Base-by-base conservation (phyloP, 2,113 vertebrate species). In the Gymnarchus niloticus region DNA sequence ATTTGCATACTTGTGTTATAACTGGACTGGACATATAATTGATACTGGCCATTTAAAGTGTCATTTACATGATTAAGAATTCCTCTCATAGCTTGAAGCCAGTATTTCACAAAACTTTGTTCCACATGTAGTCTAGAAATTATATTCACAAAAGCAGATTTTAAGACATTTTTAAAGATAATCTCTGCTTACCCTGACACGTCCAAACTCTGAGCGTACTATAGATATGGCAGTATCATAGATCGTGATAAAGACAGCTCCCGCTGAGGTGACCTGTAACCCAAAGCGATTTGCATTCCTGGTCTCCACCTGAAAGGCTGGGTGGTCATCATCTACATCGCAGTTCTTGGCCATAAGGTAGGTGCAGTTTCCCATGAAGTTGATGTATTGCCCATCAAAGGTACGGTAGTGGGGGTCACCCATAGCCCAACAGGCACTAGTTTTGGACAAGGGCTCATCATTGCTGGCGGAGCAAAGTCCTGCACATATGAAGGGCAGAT, bases 241-340 rank as follows among this genome's bases (percentile, higher is more conserved):
- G 85, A 95, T 92, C 0, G 81, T 87, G 84, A 95, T 83, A 0
- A 56, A 92, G 80, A 95, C 93, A 1, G 73, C 48, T 51, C 88
- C 89, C 69, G 92, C 88, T 0, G 89, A 92, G 78, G 94, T 92
- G 49, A 94, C 91, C 0, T 28, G 51, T 2, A 14, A 87, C 82
- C 85, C 91, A 69, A 84, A 85, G 0, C 87, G 88, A 77, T 92
- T 91, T 37, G 93, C 91, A 0, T 94, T 94, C 85, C 91, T 93
- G 85, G 90, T 87, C 23, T 91, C 90, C 41, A 95, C 88, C 0
- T 83, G 88, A 87, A 95, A 95, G 86, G 85, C 84, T 0, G 93
- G 91, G 57, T 94, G 88, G 23, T 12, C 76, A 6, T 48, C 56
- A 84, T 87, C 61, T 4, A 81, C n/a, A 1, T 87, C 78, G 41